Evolutionary conservation across 2,888 invertebrate species (phyloP).

Genomic region (Rhagonycha lutea): DNA sequence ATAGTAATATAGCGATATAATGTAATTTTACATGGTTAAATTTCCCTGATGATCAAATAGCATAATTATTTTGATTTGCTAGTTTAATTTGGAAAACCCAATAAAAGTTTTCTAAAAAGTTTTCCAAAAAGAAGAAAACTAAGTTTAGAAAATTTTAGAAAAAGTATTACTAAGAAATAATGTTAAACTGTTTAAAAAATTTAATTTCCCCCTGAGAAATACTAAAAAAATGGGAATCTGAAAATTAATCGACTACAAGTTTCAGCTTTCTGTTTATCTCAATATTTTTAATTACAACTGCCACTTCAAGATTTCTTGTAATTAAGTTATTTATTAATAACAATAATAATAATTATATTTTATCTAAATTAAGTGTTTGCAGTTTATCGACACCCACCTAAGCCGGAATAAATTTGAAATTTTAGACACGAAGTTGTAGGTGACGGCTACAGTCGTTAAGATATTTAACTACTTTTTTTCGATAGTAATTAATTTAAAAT

Average conservation of each 20-base stretch:
- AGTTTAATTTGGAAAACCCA: too few relatives aligned
- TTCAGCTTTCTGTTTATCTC: background rate
- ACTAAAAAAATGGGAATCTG: background rate
- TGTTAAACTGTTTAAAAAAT: too few relatives aligned
- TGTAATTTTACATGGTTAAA: too few relatives aligned
- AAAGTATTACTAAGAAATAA: too few relatives aligned
- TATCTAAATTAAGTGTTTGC: background rate
- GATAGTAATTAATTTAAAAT: background rate
- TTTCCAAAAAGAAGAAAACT: too few relatives aligned
- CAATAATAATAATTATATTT: background rate
- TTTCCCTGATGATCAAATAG: too few relatives aligned
- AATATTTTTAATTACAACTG: background rate
- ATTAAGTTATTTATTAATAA: background rate
- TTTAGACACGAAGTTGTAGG: background rate
- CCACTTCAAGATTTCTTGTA: background rate
- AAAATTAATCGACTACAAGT: background rate
- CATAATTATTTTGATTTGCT: too few relatives aligned
- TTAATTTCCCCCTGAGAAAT: background rate
- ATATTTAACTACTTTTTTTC: background rate
- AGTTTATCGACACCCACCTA: background rate
- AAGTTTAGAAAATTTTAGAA: too few relatives aligned
- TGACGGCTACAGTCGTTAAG: background rate
- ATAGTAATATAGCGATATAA: too few relatives aligned
- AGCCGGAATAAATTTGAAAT: background rate
- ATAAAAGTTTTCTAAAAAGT: too few relatives aligned